Conservation (phyloP, 2,113 vertebrate genomes). For the Fulica atra region DNA sequence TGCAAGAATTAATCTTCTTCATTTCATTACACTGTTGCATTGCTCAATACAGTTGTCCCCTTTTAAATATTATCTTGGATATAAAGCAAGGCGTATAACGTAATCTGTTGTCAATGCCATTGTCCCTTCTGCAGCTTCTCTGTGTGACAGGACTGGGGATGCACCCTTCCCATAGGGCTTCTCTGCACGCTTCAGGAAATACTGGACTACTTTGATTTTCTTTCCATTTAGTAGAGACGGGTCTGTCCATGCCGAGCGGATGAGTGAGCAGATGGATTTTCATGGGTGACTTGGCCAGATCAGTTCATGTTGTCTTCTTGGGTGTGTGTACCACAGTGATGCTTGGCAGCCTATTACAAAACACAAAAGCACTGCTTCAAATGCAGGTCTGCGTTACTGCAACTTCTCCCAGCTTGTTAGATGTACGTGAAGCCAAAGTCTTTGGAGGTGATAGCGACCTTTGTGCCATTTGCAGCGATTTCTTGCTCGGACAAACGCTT, state of each 20-base stretch:
- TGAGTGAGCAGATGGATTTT: slow-evolving; percentile 32
- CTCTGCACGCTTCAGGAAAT: background rate
- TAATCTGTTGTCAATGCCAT: background rate
- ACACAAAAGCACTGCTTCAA: background rate
- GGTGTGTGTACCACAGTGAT: background rate
- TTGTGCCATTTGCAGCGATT: rapidly evolving
- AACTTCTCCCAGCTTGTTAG: background rate
- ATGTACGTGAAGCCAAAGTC: background rate
- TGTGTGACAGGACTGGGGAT: background rate
- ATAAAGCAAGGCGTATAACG: background rate
- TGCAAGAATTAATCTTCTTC: background rate
- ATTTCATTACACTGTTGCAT: background rate
- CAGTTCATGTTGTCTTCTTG: background rate
- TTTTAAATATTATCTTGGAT: background rate
- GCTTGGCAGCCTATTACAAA: background rate
- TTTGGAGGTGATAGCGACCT: background rate
- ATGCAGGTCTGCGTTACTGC: background rate
- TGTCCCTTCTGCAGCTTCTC: background rate
- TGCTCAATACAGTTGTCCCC: background rate
- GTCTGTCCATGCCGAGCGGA: background rate
- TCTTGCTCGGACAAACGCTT: background rate
- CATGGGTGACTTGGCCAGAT: background rate
- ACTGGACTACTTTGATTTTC: background rate
- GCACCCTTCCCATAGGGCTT: background rate
- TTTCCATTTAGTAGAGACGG: background rate